Evolutionary conservation across 2,888 invertebrate genomes (phyloP).

Genomic region (Diarsia rubi): DNA sequence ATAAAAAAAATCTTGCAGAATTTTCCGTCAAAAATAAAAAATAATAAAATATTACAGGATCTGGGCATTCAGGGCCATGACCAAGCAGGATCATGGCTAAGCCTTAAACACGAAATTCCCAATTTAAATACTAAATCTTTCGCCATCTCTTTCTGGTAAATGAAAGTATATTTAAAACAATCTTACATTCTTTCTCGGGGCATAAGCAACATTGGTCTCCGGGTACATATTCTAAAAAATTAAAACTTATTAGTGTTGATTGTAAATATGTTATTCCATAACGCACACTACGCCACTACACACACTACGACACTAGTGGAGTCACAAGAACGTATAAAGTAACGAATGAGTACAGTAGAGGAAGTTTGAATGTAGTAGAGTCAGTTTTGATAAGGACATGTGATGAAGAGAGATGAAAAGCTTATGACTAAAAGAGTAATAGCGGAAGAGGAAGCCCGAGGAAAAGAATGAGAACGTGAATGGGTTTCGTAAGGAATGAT

Average conservation of each 20-base stretch:
- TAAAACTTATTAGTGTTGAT: neutral
- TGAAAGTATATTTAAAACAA: neutral
- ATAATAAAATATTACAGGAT: neutral
- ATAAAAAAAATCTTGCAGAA: too few species aligned
- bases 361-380: neutral
- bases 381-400: neutral
- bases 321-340: neutral
- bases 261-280: neutral
- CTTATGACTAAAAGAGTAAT: neutral
- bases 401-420: neutral
- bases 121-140: neutral
- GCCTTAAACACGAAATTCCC: neutral
- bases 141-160: neutral
- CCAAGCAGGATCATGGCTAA: neutral
- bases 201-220: slow-evolving; percentile 37
- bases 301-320: neutral
- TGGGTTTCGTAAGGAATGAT: neutral
- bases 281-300: too few species aligned
- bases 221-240: slow-evolving; percentile 38
- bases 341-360: neutral
- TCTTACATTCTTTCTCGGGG: slow-evolving; percentile 35
- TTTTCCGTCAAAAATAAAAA: too few species aligned
- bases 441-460: neutral
- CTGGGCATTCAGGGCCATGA: neutral
- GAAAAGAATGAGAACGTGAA: neutral